These are phyloP conservation scores for Crossocerus cetratus DNA, from an alignment of 2,888 invertebrate genomes.

Conservation along the genomic window DNA sequence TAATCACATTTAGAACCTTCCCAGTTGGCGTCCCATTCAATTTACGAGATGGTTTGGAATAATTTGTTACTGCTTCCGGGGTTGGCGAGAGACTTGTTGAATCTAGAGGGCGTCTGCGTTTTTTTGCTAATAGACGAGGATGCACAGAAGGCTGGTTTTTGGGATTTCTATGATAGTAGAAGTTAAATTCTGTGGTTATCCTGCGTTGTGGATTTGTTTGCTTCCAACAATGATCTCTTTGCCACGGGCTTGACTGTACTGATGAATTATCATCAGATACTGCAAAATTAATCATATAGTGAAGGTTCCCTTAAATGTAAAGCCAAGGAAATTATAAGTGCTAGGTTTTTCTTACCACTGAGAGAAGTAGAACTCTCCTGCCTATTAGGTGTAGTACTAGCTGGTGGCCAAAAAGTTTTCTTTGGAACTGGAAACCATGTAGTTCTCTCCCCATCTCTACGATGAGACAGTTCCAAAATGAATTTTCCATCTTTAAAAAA, in stretches of 20 bases:
- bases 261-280: constrained; percentile 95
- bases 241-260: constrained; percentile 93
- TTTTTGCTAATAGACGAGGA: constrained; percentile 78
- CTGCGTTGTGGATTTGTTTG: constrained; percentile 87
- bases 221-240: constrained; percentile 94
- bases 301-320: background rate
- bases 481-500: constrained; percentile 95
- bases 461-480: constrained; percentile 89
- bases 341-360: constrained; percentile 80
- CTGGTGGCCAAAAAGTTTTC: constrained; percentile 91
- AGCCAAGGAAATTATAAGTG: no score
- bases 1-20: constrained; percentile 69
- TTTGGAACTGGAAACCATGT: constrained; percentile 94
- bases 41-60: constrained; percentile 58
- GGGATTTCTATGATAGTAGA: constrained; percentile 83
- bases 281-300: constrained; percentile 69
- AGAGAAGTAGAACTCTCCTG: constrained; percentile 89
- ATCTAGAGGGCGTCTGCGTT: constrained; percentile 85
- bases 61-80: constrained; percentile 57
- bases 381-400: constrained; percentile 84
- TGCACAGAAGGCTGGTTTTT: constrained; percentile 75
- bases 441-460: constrained; percentile 87
- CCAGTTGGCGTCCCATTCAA: constrained; percentile 63
- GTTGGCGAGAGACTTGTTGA: constrained; percentile 66
- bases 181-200: constrained; percentile 85